These are phyloP conservation scores for Lateolabrax maculatus DNA, from an alignment of 2,797 vertebrate genomes.

Conservation along the genomic window DNA sequence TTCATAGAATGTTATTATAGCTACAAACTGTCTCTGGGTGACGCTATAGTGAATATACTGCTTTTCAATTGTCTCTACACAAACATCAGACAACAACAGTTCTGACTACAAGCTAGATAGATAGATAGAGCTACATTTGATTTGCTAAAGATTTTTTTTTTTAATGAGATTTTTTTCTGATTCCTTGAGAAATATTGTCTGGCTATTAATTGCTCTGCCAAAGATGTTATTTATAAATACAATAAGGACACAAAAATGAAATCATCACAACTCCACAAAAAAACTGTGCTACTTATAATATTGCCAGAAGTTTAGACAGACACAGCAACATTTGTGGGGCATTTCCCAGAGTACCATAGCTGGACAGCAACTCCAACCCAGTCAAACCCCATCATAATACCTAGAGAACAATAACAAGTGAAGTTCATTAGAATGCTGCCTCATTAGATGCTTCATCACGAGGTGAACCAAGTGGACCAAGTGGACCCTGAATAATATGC, in stretches of 20 bases:
- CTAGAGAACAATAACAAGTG: slow-evolving; percentile 6
- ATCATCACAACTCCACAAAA: neutral
- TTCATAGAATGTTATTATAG: neutral
- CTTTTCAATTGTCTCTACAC: slow-evolving; percentile 1
- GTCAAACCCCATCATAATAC: neutral
- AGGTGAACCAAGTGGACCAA: slow-evolving; percentile 11
- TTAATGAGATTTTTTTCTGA: neutral
- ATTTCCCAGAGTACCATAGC: neutral
- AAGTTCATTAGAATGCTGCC: neutral
- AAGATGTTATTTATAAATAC: neutral
- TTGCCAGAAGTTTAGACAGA: neutral
- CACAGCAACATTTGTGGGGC: neutral
- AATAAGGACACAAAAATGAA: neutral
- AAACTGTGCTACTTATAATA: neutral
- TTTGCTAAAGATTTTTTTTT: neutral
- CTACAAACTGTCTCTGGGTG: neutral
- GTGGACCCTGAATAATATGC: neutral
- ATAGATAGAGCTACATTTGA: no score
- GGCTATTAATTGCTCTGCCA: neutral
- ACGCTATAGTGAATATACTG: neutral
- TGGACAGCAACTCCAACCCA: neutral
- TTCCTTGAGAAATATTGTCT: neutral
- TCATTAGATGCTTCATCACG: slow-evolving; percentile 14
- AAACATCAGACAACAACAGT: neutral
- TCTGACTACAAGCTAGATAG: neutral